phyloP scores from a whole-genome alignment of 1,140 invertebrate genomes.

The Drosophila mauritiana region DNA sequence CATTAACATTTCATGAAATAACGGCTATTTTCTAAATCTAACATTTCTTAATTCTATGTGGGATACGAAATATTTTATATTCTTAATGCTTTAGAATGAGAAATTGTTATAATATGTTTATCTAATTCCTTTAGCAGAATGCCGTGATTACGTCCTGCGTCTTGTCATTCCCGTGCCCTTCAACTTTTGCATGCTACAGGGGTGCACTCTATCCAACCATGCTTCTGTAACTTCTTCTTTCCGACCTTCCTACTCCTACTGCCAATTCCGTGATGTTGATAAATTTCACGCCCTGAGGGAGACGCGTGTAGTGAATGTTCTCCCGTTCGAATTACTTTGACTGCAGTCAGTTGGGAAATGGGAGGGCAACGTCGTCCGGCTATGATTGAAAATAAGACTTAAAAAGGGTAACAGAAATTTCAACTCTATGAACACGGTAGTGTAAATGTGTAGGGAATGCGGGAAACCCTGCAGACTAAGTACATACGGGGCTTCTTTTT shows the following conservation, averaged over 20 bases:
- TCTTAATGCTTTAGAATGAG: no score
- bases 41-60: no score
- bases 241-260: neutral
- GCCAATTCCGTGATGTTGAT: slow-evolving; percentile 59
- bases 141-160: slow-evolving; percentile 15
- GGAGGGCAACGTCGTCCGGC: slow-evolving; percentile 28
- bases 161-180: slow-evolving; percentile 78
- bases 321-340: slow-evolving; percentile 70
- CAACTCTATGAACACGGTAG: neutral
- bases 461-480: slow-evolving; percentile 12
- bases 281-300: slow-evolving; percentile 66
- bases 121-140: slow-evolving; percentile 36
- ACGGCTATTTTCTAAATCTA: no score
- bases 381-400: slow-evolving; percentile 80
- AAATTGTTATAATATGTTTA: slow-evolving; percentile 20
- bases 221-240: neutral
- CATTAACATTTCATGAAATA: no score
- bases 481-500: slow-evolving; percentile 3
- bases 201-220: slow-evolving; percentile 1
- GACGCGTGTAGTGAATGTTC: slow-evolving; percentile 37
- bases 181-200: slow-evolving; percentile 55
- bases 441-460: slow-evolving; percentile 4
- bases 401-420: slow-evolving; percentile 74
- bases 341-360: slow-evolving; percentile 54
- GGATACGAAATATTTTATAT: no score